phyloP scores from a whole-genome alignment of 1,140 invertebrate species.

The Oedothorax gibbosus region DNA sequence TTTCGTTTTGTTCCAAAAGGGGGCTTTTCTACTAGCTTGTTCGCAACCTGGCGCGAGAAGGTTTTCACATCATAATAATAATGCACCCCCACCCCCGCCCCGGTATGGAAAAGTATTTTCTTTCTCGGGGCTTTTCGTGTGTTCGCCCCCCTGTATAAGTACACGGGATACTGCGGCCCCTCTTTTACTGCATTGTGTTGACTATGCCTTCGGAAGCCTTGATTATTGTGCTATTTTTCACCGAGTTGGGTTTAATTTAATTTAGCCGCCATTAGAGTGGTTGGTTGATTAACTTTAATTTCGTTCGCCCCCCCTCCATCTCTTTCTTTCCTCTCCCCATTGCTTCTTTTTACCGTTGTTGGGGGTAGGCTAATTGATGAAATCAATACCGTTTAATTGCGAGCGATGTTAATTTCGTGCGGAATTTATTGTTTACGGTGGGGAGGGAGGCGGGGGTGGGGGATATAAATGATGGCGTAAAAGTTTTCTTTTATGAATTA shows the following conservation, averaged over 20 bases:
- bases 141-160: constrained; percentile 32
- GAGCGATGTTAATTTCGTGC: constrained; percentile 60
- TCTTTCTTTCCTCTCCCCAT: background rate
- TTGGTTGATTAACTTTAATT: constrained; percentile 62
- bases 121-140: constrained; percentile 32
- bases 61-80: constrained; percentile 61
- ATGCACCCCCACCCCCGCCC: constrained; percentile 19
- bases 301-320: constrained; percentile 39
- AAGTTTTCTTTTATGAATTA: constrained; percentile 62
- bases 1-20: constrained; percentile 17
- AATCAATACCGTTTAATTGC: constrained; percentile 62
- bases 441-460: constrained; percentile 2
- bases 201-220: constrained; percentile 56
- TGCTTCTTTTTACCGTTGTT: constrained; percentile 54
- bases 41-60: constrained; percentile 47
- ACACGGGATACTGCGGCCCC: constrained; percentile 8
- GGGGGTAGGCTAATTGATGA: constrained; percentile 61
- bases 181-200: constrained; percentile 55
- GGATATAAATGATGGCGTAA: constrained; percentile 61
- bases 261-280: constrained; percentile 61
- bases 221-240: constrained; percentile 62
- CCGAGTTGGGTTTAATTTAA: constrained; percentile 61
- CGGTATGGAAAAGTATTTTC: constrained; percentile 48
- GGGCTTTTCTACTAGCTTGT: background rate
- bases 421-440: constrained; percentile 62